Evolutionary conservation across 2,113 vertebrate genomes (phyloP).

Genomic region (Lathamus discolor): DNA sequence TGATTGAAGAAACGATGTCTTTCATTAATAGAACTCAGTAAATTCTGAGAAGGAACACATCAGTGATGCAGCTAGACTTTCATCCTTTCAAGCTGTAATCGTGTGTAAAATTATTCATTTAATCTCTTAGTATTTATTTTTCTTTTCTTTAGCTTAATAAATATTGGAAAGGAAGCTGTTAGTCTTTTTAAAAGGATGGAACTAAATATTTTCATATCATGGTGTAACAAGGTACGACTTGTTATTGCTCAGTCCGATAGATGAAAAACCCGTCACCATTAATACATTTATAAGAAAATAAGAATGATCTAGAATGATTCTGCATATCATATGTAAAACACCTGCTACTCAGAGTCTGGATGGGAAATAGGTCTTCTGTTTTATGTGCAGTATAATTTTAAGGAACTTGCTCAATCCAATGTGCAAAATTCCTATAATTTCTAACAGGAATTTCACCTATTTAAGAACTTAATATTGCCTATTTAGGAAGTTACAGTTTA

Average conservation of each 20-base stretch:
- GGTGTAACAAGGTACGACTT: not conserved
- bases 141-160: not conserved
- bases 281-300: not conserved
- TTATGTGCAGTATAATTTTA: not conserved
- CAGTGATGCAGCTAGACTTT: not conserved
- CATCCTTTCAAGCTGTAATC: not conserved
- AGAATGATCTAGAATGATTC: not conserved
- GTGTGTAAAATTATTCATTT: conserved; percentile 41
- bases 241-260: not conserved
- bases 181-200: not conserved
- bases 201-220: not conserved
- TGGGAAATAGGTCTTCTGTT: not conserved
- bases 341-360: accelerated
- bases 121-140: not conserved
- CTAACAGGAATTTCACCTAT: not conserved
- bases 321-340: not conserved
- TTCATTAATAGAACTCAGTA: conserved; percentile 31
- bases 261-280: not conserved
- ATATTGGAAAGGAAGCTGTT: not conserved
- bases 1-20: not conserved
- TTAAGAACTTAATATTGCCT: not conserved
- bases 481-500: not conserved
- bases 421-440: not conserved
- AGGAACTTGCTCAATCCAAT: not conserved
- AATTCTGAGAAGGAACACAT: not conserved